These are phyloP conservation scores for Calameuta pallipes DNA, from an alignment of 2,888 invertebrate species.

Conservation along the genomic window DNA sequence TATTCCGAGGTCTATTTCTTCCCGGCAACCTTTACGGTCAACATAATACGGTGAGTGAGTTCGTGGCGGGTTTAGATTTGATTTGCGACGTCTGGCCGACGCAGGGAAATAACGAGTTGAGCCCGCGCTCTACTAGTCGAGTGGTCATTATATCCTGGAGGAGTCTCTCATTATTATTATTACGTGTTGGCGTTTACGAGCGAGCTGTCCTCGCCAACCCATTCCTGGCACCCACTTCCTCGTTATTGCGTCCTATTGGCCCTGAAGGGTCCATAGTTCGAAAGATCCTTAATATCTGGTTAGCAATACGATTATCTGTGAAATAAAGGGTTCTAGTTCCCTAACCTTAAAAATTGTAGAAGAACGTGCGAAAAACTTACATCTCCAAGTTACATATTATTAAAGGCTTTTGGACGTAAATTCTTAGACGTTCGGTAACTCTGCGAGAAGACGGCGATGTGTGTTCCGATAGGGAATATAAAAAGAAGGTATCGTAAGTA, in stretches of 20 bases:
- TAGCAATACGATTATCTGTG: not conserved
- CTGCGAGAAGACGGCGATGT: not conserved
- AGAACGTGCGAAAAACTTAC: not conserved
- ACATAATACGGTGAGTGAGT: conserved; percentile 8
- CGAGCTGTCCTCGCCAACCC: conserved; percentile 25
- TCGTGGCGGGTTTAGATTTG: conserved; percentile 24
- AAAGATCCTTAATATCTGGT: not conserved
- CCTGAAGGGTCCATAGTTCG: not conserved
- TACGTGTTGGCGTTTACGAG: conserved; percentile 63
- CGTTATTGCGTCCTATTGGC: not conserved
- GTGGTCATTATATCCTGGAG: conserved; percentile 38
- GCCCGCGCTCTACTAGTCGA: conserved; percentile 23
- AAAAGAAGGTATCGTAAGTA: not conserved
- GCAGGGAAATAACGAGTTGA: conserved; percentile 36
- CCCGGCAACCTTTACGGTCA: not conserved
- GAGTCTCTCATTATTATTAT: conserved; percentile 60
- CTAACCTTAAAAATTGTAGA: not conserved
- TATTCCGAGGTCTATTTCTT: not conserved
- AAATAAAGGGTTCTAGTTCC: not conserved
- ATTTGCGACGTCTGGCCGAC: conserved; percentile 42
- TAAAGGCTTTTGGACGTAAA: not conserved
- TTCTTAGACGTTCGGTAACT: not conserved
- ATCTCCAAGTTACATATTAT: not conserved
- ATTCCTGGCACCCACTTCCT: conserved; percentile 23
- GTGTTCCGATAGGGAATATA: not conserved